phyloP scores from a whole-genome alignment of 1,140 invertebrate species.

The Pachyrhynchus sulphureomaculatus region DNA sequence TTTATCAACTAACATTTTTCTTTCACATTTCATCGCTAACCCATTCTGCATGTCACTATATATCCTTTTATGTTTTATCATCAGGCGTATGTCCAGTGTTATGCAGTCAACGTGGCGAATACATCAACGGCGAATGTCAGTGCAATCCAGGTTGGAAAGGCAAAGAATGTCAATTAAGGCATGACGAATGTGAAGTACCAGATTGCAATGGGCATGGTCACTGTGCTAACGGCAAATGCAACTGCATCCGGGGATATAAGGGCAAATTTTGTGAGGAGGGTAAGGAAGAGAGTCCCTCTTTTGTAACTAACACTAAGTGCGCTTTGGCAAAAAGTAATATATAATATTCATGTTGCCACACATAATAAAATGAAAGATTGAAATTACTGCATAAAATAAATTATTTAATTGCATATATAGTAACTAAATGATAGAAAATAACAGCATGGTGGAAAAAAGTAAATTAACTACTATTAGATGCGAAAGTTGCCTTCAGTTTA shows the following conservation, averaged over 20 bases:
- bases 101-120: slow-evolving; percentile 93
- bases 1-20: too few species aligned
- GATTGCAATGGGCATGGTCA: slow-evolving; percentile 95
- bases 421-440: too few species aligned
- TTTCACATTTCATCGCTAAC: neutral
- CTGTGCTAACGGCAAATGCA: slow-evolving; percentile 92
- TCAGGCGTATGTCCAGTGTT: slow-evolving; percentile 91
- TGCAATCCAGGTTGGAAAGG: slow-evolving; percentile 98
- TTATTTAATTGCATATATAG: too few species aligned
- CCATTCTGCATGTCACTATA: neutral
- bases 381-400: too few species aligned
- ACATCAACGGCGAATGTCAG: slow-evolving; percentile 92
- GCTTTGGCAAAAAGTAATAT: neutral
- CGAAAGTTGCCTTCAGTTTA: too few species aligned
- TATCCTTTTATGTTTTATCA: neutral
- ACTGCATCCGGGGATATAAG: slow-evolving; percentile 89
- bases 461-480: too few species aligned
- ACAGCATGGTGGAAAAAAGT: too few species aligned
- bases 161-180: slow-evolving; percentile 88
- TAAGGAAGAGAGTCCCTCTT: slow-evolving; percentile 50
- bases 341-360: neutral
- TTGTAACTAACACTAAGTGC: neutral
- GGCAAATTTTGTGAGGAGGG: slow-evolving; percentile 88
- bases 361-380: too few species aligned
- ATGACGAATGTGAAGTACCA: slow-evolving; percentile 90